Evolutionary conservation across 2,888 invertebrate species (phyloP).

Genomic region (Plebejus anna): DNA sequence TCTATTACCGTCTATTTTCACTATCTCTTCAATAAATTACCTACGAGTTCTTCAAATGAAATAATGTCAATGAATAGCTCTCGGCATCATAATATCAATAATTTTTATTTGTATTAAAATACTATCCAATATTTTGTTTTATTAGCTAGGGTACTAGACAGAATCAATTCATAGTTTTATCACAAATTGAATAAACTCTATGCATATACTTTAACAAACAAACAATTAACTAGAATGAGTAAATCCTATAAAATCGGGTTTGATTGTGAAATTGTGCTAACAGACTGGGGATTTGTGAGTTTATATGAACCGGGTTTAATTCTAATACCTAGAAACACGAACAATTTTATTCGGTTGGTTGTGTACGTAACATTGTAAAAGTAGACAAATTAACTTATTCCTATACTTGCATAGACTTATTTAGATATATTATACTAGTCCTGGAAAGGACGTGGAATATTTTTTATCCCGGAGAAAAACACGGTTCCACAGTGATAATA

Average conservation of each 20-base stretch:
- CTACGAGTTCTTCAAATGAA: not conserved
- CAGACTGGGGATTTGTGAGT: not conserved
- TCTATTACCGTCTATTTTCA: not conserved
- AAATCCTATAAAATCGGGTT: not conserved
- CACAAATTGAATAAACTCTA: not conserved
- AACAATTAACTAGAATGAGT: not conserved
- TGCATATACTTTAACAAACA: not conserved
- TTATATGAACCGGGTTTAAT: too few species aligned
- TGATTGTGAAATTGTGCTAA: not conserved
- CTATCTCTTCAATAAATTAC: not conserved
- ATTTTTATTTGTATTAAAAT: not conserved
- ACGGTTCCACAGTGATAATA: too few species aligned
- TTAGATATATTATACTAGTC: too few species aligned
- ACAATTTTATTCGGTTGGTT: too few species aligned
- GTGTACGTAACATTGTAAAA: too few species aligned
- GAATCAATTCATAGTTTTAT: not conserved
- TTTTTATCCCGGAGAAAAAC: too few species aligned
- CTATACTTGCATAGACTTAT: too few species aligned
- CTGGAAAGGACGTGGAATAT: too few species aligned
- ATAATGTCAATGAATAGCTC: conserved; percentile 3
- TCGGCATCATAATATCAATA: not conserved
- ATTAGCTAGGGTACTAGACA: not conserved
- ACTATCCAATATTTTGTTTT: not conserved
- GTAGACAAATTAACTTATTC: too few species aligned
- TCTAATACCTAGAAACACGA: too few species aligned